These are phyloP conservation scores for Cyclophora albipunctata DNA, from an alignment of 2,888 invertebrate genomes.

Conservation along the genomic window DNA sequence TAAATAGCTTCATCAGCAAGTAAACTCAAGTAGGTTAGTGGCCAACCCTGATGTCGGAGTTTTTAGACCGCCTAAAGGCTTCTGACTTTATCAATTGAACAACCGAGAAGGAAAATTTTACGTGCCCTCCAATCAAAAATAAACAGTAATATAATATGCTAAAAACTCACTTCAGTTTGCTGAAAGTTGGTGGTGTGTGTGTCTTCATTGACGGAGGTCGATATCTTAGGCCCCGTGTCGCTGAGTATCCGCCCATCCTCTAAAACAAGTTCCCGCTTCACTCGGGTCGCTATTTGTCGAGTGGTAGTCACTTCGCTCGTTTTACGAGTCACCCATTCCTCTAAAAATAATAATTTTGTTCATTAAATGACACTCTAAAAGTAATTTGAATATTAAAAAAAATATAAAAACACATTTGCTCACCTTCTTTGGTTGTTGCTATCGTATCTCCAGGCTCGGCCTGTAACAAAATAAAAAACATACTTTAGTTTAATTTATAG, in stretches of 20 bases:
- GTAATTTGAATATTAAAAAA: not conserved
- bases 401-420: not conserved
- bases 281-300: conserved; percentile 92
- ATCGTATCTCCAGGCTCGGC: conserved; percentile 85
- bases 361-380: not conserved
- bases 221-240: conserved; percentile 92
- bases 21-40: too few relatives aligned
- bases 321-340: conserved; percentile 94
- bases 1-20: too few relatives aligned
- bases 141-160: not conserved
- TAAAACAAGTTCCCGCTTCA: conserved; percentile 90
- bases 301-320: conserved; percentile 93
- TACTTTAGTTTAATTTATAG: not conserved
- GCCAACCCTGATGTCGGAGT: too few relatives aligned
- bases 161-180: conserved; percentile 81
- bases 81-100: too few relatives aligned
- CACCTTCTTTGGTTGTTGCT: conserved; percentile 93
- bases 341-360: conserved; percentile 65
- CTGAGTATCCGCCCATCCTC: conserved; percentile 94
- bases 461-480: conserved; percentile 55
- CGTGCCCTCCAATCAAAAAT: too few relatives aligned
- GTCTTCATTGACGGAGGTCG: conserved; percentile 93
- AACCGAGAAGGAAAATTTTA: too few relatives aligned
- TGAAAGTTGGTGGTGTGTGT: conserved; percentile 92
- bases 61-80: too few relatives aligned